Conservation (phyloP, 2,113 vertebrate genomes). For the Solenodon paradoxus region DNA sequence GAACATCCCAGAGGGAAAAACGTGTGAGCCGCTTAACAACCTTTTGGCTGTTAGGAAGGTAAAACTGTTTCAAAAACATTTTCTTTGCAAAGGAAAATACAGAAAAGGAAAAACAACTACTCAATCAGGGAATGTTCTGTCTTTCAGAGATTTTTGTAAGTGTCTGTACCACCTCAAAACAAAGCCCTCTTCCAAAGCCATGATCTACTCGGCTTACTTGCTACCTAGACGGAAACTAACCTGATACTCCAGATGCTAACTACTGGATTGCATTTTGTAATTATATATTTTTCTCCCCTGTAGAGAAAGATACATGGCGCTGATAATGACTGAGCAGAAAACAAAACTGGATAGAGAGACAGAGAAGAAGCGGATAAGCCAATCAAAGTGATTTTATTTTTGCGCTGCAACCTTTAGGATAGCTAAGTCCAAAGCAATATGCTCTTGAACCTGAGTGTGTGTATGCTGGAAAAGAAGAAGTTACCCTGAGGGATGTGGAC, state of each 20-base stretch:
- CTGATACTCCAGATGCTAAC: not conserved
- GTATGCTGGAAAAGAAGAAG: not conserved
- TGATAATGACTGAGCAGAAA: not conserved
- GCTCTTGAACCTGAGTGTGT: not conserved
- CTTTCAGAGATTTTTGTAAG: slow-evolving; percentile 16
- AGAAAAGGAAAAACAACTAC: not conserved
- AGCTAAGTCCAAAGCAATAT: not conserved
- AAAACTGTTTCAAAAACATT: slow-evolving; percentile 64
- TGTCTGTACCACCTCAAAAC: slow-evolving; percentile 13
- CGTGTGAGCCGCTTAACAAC: slow-evolving; percentile 64
- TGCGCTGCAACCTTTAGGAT: not conserved
- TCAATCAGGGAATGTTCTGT: not conserved
- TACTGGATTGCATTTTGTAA: not conserved
- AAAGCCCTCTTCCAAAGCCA: not conserved
- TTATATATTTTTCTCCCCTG: not conserved
- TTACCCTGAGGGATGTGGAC: not conserved
- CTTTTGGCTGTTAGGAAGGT: slow-evolving; percentile 63
- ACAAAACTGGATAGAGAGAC: not conserved
- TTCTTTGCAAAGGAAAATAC: slow-evolving; percentile 39
- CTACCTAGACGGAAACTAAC: not conserved
- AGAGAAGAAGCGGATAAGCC: slow-evolving; percentile 10
- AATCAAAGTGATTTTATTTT: not conserved
- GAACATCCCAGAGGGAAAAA: slow-evolving; percentile 64
- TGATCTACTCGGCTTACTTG: not conserved
- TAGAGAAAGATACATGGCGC: not conserved